These are phyloP conservation scores for Dasyornis broadbenti DNA, from an alignment of 2,113 vertebrate species.

Conservation along the genomic window DNA sequence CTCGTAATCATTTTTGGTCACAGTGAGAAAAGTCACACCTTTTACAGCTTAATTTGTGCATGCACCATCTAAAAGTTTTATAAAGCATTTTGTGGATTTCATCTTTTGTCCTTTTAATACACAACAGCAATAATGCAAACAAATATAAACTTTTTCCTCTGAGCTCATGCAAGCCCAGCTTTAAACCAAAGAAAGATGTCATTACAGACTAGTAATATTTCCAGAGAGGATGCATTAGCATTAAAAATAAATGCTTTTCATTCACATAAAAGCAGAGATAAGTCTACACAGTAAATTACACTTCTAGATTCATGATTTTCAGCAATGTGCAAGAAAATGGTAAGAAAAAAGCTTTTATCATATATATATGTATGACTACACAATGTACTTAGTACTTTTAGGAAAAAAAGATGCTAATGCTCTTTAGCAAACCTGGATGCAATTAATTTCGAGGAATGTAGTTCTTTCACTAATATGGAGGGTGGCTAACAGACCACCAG, in stretches of 20 bases:
- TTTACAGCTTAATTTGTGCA: not conserved
- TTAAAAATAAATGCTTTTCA: slow-evolving; percentile 53
- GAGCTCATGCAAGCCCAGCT: not conserved
- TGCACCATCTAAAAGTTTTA: not conserved
- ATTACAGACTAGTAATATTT: not conserved
- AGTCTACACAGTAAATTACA: not conserved
- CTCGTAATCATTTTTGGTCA: not conserved
- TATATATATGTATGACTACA: not conserved
- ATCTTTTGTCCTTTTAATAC: not conserved
- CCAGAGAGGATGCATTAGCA: slow-evolving; percentile 35
- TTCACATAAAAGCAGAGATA: slow-evolving; percentile 26
- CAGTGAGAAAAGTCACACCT: not conserved
- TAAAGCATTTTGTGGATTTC: not conserved
- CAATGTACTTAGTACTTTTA: not conserved
- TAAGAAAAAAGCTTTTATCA: slow-evolving; percentile 3
- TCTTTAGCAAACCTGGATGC: not conserved
- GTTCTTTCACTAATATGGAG: not conserved
- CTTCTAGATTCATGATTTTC: slow-evolving; percentile 4
- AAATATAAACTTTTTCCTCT: not conserved
- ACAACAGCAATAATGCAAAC: not conserved
- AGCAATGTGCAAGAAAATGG: not conserved
- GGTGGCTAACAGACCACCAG: not conserved
- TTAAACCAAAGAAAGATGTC: not conserved
- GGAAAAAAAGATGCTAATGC: not conserved
- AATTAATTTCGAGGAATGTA: not conserved